Evolutionary conservation across 2,797 vertebrate species (phyloP).

Genomic region (Limnodromus scolopaceus): DNA sequence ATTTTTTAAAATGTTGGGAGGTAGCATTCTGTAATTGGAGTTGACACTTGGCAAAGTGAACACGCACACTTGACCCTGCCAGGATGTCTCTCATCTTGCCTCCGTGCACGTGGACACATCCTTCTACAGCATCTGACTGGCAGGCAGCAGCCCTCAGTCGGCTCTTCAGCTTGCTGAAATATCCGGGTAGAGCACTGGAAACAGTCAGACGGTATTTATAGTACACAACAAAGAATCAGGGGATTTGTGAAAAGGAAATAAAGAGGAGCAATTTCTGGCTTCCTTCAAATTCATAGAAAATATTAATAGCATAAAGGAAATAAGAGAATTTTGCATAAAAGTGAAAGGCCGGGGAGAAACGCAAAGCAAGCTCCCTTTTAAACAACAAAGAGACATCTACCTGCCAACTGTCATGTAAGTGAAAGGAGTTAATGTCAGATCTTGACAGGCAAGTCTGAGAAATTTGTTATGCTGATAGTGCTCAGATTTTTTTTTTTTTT

Average conservation of each 20-base stretch:
- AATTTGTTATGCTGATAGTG: not conserved
- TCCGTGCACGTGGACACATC: fast-evolving
- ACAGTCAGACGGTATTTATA: not conserved
- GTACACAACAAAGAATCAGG: not conserved
- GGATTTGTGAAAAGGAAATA: not conserved
- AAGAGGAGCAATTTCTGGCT: not conserved
- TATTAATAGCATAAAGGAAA: not conserved
- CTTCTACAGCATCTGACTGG: not conserved
- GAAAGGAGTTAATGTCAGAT: not conserved
- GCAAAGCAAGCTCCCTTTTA: not conserved
- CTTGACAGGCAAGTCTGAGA: not conserved
- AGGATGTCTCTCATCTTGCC: not conserved
- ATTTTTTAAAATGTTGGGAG: not conserved
- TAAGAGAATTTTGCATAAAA: not conserved
- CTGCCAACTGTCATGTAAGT: not conserved
- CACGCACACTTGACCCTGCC: not conserved
- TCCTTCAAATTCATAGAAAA: not conserved
- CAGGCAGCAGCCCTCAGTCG: not conserved
- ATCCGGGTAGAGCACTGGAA: not conserved
- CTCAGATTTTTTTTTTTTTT: not conserved
- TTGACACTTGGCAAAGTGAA: conserved; percentile 1
- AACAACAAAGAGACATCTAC: not conserved
- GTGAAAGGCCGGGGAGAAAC: not conserved
- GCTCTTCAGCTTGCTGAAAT: not conserved
- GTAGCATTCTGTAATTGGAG: not conserved